Evolutionary conservation across 2,113 vertebrate species (phyloP), one percentile per base, ranked within the genome.

Genomic region (Pangasianodon hypophthalmus): DNA sequence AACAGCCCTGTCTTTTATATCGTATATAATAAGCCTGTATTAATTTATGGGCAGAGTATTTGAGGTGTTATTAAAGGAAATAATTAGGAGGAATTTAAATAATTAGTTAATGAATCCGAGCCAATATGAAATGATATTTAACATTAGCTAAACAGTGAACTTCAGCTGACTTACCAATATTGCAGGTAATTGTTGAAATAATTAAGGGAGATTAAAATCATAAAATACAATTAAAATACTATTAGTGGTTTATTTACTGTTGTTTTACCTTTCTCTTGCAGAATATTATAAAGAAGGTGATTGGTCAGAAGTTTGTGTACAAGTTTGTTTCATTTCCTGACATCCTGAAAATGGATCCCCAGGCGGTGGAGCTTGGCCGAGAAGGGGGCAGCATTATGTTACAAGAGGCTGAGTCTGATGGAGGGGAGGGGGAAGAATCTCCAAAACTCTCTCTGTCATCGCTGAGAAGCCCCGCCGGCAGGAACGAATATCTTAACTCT

Each of bases 211-310:
- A 41, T 1, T 41, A 41, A 77, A 26, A 32, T 32, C 50, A 7
- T 54, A 14, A n/a, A 37, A 8, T 29, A 56, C 10, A 4, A 2
- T 13, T 85, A 37, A 29, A 81, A 81, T 46, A 41, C 3, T n/a
- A 52, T 41, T 14, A 37, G 41, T 77, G 52, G 8, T 58, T 52
- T 26, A n/a, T 81, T 54, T 32, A 10, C 46, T 75, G 11, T 50
- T 50, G n/a, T 82, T 84, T 81, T 86, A 8, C n/a, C 92, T 85
- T 93, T 92, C 26, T 91, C 26, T 87, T 84, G 44, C 95, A 98
- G 97, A 98, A 98, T 93, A 98, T 98, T 94, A 98, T 98, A 94
- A 98, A 98, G 95, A 98, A 98, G 94, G 97, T 98, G 93, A 98
- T 97, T 0, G 97, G 97, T 54, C 97, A 97, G 93, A 98, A 98